Evolutionary conservation across 2,797 vertebrate genomes (phyloP), one percentile per base, ranked within the genome.

Genomic region (Alca torda): DNA sequence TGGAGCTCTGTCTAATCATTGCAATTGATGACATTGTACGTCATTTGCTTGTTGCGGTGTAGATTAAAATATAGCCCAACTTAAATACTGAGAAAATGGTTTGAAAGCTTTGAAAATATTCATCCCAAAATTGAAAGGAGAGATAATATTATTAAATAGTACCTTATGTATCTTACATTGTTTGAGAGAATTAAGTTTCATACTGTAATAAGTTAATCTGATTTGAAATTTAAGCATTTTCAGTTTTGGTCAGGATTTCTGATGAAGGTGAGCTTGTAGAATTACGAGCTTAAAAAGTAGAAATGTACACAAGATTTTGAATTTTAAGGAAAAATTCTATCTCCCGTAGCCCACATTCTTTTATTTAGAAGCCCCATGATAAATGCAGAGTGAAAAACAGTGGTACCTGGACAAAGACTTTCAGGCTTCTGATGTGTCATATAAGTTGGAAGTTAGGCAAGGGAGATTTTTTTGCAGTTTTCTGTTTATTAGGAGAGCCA

Each of bases 41-140:
- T 74, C 14, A n/a, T 82, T 73, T 61, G 46, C 26, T 77, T 75
- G 51, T 68, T 77, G 59, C 3, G 1, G 24, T 43, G 18, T n/a
- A 78, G 65, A 39, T 90, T 46, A 81, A 91, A 93, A 64, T 57
- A 46, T 5, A 72, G 12, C 8, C 20, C 24, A 61, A 72, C n/a
- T 87, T 86, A 65, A 90, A 68, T 88, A 68, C 13, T 88, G 76
- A 92, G 63, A 43, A 86, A 56, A 84, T 51, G 19, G 31, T 63
- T 79, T 94, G 86, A 78, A 90, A 90, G 56, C 78, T 80, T 90
- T 89, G 33, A 56, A 91, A 94, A 35, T 74, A 60, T 11, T 88
- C 46, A 39, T 85, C 53, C 74, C 67, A 50, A n/a, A 76, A 54
- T 21, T 54, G 74, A 91, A 81, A 70, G 43, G 72, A 89, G 72